phyloP scores from a whole-genome alignment of 2,797 vertebrate species.

The Sternotherus odoratus region DNA sequence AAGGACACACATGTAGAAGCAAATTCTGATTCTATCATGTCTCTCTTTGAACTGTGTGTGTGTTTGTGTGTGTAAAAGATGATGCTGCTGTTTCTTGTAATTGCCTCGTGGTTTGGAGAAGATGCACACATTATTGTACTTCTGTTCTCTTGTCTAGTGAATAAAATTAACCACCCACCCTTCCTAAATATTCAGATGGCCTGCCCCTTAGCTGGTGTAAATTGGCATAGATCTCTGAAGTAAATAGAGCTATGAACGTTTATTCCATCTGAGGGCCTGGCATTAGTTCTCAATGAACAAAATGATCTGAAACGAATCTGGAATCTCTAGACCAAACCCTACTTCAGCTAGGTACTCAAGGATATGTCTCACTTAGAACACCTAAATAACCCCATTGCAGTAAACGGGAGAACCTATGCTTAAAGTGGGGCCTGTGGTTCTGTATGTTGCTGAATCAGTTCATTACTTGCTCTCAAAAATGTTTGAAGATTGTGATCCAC shows the following conservation, averaged over 20 bases:
- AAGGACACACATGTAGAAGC: not conserved
- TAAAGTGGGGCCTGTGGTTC: not conserved
- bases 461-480: not conserved
- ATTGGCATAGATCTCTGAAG: rapidly evolving
- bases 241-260: not conserved
- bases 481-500: not conserved
- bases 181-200: not conserved
- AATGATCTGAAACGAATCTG: not conserved
- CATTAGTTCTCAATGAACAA: not conserved
- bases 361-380: not conserved
- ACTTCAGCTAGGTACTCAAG: rapidly evolving
- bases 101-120: not conserved
- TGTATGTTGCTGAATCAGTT: not conserved
- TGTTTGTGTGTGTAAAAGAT: not conserved
- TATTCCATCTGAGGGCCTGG: not conserved
- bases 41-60: not conserved
- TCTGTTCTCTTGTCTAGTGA: not conserved
- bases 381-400: not conserved
- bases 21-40: not conserved
- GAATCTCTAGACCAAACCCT: not conserved
- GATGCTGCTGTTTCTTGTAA: not conserved
- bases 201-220: not conserved
- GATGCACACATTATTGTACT: not conserved
- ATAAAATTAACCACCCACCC: not conserved
- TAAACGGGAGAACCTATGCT: not conserved